These are phyloP conservation scores for Philonicus albiceps DNA, from an alignment of 2,888 invertebrate species.

Conservation along the genomic window DNA sequence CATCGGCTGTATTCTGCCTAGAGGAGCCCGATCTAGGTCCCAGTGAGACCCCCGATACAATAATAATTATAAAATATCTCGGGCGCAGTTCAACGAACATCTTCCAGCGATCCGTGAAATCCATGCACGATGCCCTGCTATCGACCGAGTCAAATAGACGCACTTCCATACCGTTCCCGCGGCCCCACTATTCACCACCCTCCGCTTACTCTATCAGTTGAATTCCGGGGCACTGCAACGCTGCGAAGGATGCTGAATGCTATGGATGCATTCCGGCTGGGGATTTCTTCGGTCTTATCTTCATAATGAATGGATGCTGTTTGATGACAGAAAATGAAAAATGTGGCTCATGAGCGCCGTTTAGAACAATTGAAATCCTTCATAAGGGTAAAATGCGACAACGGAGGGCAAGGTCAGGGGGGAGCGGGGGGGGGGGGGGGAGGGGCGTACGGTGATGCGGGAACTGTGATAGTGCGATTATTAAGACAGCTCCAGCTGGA, in stretches of 20 bases:
- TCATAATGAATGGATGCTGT: conserved; percentile 36
- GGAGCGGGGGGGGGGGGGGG: not conserved
- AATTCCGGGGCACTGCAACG: not conserved
- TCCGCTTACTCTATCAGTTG: not conserved
- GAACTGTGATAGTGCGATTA: not conserved
- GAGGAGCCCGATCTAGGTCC: not conserved
- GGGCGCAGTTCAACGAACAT: conserved; percentile 25
- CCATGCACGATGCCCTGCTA: not conserved
- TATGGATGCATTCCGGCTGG: conserved; percentile 12
- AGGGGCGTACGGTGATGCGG: not conserved
- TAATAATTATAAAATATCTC: conserved; percentile 24
- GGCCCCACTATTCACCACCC: not conserved
- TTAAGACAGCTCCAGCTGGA: not conserved
- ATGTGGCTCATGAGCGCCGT: conserved; percentile 25
- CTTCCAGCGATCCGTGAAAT: conserved; percentile 27
- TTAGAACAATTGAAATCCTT: conserved; percentile 27
- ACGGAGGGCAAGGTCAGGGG: not conserved
- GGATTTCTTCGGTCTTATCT: conserved; percentile 36
- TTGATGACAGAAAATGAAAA: conserved; percentile 40
- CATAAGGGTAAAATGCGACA: not conserved
- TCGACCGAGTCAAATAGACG: not conserved
- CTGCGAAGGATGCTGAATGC: not conserved
- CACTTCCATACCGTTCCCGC: not conserved
- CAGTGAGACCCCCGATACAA: not conserved
- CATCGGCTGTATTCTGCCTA: not conserved